phyloP scores from a whole-genome alignment of 2,113 vertebrate species.

The Pardalotus punctatus region DNA sequence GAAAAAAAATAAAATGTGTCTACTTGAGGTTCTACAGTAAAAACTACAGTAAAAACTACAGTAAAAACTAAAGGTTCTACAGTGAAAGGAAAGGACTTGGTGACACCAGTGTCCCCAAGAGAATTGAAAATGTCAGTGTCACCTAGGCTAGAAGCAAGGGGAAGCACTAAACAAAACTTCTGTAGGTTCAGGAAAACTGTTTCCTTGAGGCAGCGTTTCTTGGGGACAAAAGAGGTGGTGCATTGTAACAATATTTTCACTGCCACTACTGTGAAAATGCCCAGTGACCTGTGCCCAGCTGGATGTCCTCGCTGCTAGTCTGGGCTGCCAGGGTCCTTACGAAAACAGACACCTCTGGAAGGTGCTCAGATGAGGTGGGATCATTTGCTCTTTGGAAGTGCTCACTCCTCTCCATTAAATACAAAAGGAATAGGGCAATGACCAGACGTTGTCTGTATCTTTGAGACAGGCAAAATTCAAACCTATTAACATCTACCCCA shows the following conservation, averaged over 20 bases:
- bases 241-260: neutral
- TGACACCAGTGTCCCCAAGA: neutral
- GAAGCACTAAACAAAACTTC: neutral
- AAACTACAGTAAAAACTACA: no score
- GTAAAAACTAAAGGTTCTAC: no score
- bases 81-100: neutral
- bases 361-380: neutral
- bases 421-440: neutral
- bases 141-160: neutral
- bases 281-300: neutral
- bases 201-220: neutral
- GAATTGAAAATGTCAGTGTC: neutral
- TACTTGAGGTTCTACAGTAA: neutral
- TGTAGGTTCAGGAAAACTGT: neutral
- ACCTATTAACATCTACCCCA: neutral
- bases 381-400: neutral
- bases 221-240: neutral
- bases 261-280: no score
- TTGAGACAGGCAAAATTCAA: neutral
- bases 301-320: neutral
- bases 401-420: neutral
- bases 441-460: neutral
- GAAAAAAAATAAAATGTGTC: neutral
- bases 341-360: neutral
- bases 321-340: neutral